A percentile compares a stretch with the other conserved stretches of the same genome.
Conservation (phyloP, 2,797 vertebrate genomes). For the Thunnus albacares region DNA sequence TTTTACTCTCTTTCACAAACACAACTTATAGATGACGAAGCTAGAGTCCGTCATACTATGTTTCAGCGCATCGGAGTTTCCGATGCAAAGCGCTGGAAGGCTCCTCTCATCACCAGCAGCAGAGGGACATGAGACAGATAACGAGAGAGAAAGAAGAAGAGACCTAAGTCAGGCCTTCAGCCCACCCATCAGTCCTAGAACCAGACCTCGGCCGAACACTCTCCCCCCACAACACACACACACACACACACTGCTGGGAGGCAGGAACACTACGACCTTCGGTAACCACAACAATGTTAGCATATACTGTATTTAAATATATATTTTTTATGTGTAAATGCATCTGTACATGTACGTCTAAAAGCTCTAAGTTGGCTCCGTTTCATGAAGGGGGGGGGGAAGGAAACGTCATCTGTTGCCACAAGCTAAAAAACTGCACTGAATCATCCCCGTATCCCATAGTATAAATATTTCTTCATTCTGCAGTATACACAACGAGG, state of each 20-base stretch:
- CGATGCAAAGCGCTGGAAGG: conserved; percentile 56
- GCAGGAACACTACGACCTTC: conserved; percentile 73
- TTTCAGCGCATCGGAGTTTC: conserved; percentile 66
- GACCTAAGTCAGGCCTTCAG: conserved; percentile 56
- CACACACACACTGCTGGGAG: conserved; percentile 32
- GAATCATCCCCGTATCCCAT: conserved; percentile 49
- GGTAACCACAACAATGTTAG: conserved; percentile 54
- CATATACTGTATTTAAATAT: conserved; percentile 34
- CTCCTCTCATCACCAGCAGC: conserved; percentile 53
- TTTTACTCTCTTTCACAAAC: conserved; percentile 1
- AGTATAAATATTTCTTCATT: conserved; percentile 77
- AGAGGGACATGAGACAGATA: conserved; percentile 55
- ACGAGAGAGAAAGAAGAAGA: conserved; percentile 61
- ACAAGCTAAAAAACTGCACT: conserved; percentile 59
- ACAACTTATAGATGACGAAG: conserved; percentile 10
- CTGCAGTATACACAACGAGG: conserved; percentile 56
- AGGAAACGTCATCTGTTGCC: conserved; percentile 65
- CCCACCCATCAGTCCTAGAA: conserved; percentile 60
- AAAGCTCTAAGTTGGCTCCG: conserved; percentile 4
- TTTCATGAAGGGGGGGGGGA: not conserved
- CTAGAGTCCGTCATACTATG: conserved; percentile 38
- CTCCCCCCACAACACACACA: conserved; percentile 43
- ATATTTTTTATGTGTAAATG: conserved; percentile 4
- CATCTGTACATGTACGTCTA: conserved; percentile 10
- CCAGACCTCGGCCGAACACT: conserved; percentile 54